Base-by-base conservation (phyloP, 2,113 vertebrate genomes). In the Cricetomys ansorgei region DNA sequence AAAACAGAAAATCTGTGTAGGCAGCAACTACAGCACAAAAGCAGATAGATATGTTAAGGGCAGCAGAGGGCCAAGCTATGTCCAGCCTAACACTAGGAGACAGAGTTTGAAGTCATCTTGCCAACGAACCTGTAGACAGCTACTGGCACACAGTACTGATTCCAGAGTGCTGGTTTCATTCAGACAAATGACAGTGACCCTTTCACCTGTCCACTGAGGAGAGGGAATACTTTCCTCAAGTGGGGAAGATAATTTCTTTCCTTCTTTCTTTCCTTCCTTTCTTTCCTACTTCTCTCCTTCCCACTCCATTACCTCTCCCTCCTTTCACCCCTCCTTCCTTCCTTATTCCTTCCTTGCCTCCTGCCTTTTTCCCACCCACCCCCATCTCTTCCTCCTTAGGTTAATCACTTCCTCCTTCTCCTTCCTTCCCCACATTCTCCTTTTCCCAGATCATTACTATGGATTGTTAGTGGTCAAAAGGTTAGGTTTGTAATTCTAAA, bases 1-100 rank as follows among this genome's bases (percentile, higher is more conserved):
- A 98, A 98, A 97, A 98, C 92, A 96, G 97, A 98, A 98, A 98
- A 98, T 98, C 98, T 98, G 98, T 99, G 98, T 99, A 99, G 98
- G 98, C 98, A 99, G 98, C 98, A 99, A 98, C 98, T 97, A 96
- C 97, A 97, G 98, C 96, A 94, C 72, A 94, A 93, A 98, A 97
- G 98, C 94, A 98, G 98, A 98, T 69, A 98, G 97, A 93, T 59
- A 59, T 10, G 65, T 91, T 95, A 94, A 57, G 85, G 97, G 95
- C 0, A 59, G 92, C 79, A 97, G 92, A 97, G 97, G 98, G 96
- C 97, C 96, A 97, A 96, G 95, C 81, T 96, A 93, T 83, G 96
- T 95, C 95, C 4, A 0, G 95, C 97, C 93, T 97, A 88, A 1
- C 97, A 94, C 96, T 96, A 67, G 16, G 85, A 96, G 96, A 80